These are phyloP conservation scores for Phymanthus crucifer DNA, from an alignment of 92 coral and sea anemone genomes.

Conservation along the genomic window DNA sequence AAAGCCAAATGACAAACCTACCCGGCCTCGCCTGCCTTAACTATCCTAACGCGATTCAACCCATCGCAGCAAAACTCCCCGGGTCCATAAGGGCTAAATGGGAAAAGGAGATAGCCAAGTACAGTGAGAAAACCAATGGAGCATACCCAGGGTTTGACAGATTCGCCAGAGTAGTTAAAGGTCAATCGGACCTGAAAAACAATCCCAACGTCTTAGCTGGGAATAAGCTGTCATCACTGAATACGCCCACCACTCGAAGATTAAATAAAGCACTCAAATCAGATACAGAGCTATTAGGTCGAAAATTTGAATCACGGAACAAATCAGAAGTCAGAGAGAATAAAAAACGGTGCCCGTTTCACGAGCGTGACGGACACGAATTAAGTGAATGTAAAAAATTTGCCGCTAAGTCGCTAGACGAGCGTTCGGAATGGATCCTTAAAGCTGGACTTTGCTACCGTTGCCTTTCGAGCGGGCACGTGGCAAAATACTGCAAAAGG, in stretches of 20 bases:
- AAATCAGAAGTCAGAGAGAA: neutral
- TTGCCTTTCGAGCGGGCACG: conserved; percentile 37
- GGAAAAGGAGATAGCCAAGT: conserved; percentile 52
- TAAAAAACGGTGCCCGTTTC: conserved; percentile 33
- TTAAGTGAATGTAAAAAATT: conserved; percentile 53
- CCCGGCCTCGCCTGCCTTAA: conserved; percentile 58
- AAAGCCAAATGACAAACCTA: conserved; percentile 46
- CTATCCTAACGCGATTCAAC: conserved; percentile 55
- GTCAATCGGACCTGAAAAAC: conserved; percentile 53
- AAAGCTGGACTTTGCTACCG: conserved; percentile 62
- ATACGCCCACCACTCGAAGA: neutral
- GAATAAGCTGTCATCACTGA: neutral
- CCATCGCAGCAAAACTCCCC: conserved; percentile 54
- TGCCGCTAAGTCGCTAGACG: conserved; percentile 29
- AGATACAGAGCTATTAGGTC: neutral
- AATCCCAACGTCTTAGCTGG: conserved; percentile 50
- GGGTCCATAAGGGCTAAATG: conserved; percentile 42
- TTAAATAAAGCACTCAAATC: neutral
- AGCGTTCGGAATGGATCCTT: conserved; percentile 43
- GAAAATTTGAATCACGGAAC: conserved; percentile 10
- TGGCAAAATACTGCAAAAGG: conserved; percentile 14
- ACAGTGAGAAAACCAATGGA: conserved; percentile 33
- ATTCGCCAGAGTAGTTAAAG: conserved; percentile 44
- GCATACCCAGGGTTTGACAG: conserved; percentile 44
- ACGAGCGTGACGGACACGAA: conserved; percentile 47